These are phyloP conservation scores for Egretta garzetta DNA, from an alignment of 2,113 vertebrate genomes.

Conservation along the genomic window DNA sequence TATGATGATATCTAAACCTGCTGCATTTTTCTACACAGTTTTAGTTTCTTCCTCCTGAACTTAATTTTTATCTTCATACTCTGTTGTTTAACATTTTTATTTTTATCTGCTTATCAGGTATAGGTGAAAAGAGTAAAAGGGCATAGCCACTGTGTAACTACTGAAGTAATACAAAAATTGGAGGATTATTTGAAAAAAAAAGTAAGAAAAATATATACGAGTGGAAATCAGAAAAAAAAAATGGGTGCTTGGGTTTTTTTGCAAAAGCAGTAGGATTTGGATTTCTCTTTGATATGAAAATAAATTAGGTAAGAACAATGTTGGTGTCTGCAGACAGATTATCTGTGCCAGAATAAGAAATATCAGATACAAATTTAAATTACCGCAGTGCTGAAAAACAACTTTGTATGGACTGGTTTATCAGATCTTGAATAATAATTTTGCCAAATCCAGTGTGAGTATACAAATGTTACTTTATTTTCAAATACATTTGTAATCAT, in stretches of 20 bases:
- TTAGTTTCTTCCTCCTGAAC: neutral
- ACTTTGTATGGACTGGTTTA: neutral
- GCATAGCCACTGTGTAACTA: neutral
- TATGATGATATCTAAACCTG: neutral
- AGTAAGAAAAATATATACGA: neutral
- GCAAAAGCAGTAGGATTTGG: neutral
- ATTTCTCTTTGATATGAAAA: neutral
- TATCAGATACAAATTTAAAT: neutral
- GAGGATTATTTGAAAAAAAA: neutral
- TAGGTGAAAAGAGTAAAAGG: neutral
- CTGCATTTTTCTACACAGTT: neutral
- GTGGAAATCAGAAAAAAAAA: neutral
- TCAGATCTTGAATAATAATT: neutral
- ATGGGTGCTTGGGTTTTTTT: neutral
- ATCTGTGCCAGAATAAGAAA: neutral
- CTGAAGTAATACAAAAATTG: neutral
- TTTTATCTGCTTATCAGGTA: neutral
- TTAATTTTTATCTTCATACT: neutral
- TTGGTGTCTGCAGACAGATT: neutral
- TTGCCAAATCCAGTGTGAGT: neutral
- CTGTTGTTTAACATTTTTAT: neutral
- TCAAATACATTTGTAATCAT: neutral
- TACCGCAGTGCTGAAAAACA: neutral
- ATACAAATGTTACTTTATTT: neutral
- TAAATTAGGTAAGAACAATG: neutral